Evolutionary conservation across 2,113 vertebrate species (phyloP), one percentile per base, ranked within the genome.

Genomic region (Forbesichthys agassizii): DNA sequence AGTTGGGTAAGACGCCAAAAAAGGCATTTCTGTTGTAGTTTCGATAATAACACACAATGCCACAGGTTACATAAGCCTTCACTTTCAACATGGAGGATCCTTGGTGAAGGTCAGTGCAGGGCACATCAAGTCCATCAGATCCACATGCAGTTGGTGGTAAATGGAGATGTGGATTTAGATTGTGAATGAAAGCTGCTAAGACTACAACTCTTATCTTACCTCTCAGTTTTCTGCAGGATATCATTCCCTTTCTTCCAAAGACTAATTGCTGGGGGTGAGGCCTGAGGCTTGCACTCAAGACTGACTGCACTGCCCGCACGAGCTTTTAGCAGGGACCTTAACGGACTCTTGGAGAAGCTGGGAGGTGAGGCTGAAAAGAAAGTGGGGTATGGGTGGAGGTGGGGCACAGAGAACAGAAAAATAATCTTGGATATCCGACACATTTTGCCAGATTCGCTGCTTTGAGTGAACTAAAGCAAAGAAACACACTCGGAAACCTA

Each of bases 211-310:
- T 74, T 53, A 77, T 81, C 86, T 69, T 96, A 99, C 96, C 96
- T 95, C 92, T 94, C 94, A 62, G 74, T 94, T 88, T 91, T 92
- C 57, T 86, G 95, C 67, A 99, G 86, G 61, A 93, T 83, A 81
- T 91, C 90, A 54, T 90, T 93, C 75, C 94, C 95, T 88, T 94
- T 97, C 91, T 94, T 97, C 97, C 97, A 99, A 79, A 93, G 87
- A 78, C 88, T 93, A 80, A 87, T 92, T 33, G 97, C 95, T 87
- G 90, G 93, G 61, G 97, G 96, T 33, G 95, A 95, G 78, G 97
- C 96, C 88, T 91, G 92, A 60, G 97, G 96, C 82, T 93, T 95
- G 90, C 97, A 99, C 80, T 96, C 94, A 83, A 99, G 92, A 85
- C 86, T 93, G 86, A 97, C 95, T 78, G 93, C 90, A 53, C 94